phyloP scores from a whole-genome alignment of 2,888 invertebrate genomes.

The Drosophila colorata region DNA sequence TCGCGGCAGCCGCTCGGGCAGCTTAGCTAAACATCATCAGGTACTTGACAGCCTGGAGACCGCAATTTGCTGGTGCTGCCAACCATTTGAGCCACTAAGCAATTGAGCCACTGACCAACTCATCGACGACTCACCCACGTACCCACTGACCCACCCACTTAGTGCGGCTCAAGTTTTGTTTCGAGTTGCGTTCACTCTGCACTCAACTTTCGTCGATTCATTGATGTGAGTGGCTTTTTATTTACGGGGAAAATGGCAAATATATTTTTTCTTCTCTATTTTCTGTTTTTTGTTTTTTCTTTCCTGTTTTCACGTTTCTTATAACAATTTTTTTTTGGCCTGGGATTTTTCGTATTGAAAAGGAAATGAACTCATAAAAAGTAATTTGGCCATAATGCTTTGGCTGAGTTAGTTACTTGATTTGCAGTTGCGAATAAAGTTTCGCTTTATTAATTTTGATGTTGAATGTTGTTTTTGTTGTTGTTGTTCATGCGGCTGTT shows the following conservation, averaged over 20 bases:
- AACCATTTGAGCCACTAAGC: conserved; percentile 18
- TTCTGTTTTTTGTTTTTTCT: background rate
- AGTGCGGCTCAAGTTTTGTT: conserved; percentile 55
- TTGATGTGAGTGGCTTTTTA: conserved; percentile 81
- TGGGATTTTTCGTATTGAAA: conserved; percentile 55
- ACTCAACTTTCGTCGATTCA: conserved; percentile 69
- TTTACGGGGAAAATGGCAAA: conserved; percentile 67
- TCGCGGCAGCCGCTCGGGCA: conserved; percentile 12
- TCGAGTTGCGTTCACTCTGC: conserved; percentile 16
- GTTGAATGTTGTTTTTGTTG: conserved; percentile 51
- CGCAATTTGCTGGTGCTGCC: conserved; percentile 59
- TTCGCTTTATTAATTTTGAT: conserved; percentile 79
- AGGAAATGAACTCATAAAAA: conserved; percentile 80
- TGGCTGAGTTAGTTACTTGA: conserved; percentile 78
- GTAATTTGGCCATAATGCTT: conserved; percentile 80
- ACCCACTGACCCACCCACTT: conserved; percentile 19
- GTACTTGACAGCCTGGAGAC: conserved; percentile 71
- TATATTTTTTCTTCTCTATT: conserved; percentile 30
- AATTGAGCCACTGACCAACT: conserved; percentile 17
- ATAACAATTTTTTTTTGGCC: conserved; percentile 15
- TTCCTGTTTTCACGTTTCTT: conserved; percentile 7
- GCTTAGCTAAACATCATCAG: conserved; percentile 77
- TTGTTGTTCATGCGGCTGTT: conserved; percentile 25
- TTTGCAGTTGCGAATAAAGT: conserved; percentile 81
- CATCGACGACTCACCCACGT: conserved; percentile 12